Evolutionary conservation across 2,113 vertebrate genomes (phyloP).

Genomic region (Cololabis saira): DNA sequence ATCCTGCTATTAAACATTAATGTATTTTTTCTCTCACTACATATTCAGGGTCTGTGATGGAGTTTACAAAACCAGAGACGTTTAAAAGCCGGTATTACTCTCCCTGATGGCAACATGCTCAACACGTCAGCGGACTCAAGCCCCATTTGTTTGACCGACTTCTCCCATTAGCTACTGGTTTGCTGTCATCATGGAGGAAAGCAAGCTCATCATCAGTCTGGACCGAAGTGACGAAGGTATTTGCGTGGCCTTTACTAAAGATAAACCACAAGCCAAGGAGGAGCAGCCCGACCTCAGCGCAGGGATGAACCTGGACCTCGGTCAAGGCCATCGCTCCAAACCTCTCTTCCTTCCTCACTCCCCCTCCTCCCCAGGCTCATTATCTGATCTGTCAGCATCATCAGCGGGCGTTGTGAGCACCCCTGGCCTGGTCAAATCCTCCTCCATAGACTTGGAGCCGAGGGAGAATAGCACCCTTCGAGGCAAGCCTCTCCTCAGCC

Average conservation of each 20-base stretch:
- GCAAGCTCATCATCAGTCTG: constrained; percentile 68
- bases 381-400: constrained; percentile 68
- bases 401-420: constrained; percentile 54
- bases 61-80: background rate
- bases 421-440: constrained; percentile 88
- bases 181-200: constrained; percentile 54
- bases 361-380: constrained; percentile 74
- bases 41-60: constrained; percentile 35
- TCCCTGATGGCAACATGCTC: background rate
- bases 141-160: constrained; percentile 17
- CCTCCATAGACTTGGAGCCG: constrained; percentile 89
- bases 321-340: constrained; percentile 39
- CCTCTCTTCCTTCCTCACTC: constrained; percentile 46
- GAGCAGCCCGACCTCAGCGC: constrained; percentile 38
- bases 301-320: constrained; percentile 60
- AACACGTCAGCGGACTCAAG: background rate
- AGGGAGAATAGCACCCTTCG: constrained; percentile 81
- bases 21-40: background rate
- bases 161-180: constrained; percentile 38
- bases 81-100: background rate
- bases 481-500: constrained; percentile 76
- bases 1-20: background rate
- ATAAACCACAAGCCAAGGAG: constrained; percentile 36
- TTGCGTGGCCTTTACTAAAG: constrained; percentile 67
- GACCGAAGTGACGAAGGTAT: constrained; percentile 68